These are phyloP conservation scores for Strigamia maritima DNA, from an alignment of 2,888 invertebrate species.

Conservation along the genomic window DNA sequence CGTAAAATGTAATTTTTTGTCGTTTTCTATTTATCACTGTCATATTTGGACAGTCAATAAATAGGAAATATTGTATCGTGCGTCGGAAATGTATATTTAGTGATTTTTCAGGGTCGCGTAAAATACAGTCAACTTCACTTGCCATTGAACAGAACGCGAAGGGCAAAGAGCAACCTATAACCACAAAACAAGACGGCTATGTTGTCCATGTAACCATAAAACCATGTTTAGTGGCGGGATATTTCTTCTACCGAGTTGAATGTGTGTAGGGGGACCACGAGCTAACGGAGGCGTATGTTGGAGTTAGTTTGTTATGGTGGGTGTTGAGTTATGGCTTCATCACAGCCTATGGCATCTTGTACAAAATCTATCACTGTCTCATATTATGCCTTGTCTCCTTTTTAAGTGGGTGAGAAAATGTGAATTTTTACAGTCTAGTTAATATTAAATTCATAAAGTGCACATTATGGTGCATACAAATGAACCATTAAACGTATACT, in stretches of 20 bases:
- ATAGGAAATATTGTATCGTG: not conserved
- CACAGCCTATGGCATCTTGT: slow-evolving; percentile 33
- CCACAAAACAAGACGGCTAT: slow-evolving; percentile 34
- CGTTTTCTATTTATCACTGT: not conserved
- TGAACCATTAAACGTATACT: slow-evolving; percentile 36
- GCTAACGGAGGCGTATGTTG: not conserved
- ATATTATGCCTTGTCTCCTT: slow-evolving; percentile 37
- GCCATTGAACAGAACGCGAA: slow-evolving; percentile 10
- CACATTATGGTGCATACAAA: slow-evolving; percentile 40
- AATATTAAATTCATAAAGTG: slow-evolving; percentile 40
- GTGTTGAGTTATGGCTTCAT: slow-evolving; percentile 39
- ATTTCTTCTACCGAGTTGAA: slow-evolving; percentile 25
- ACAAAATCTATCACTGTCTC: slow-evolving; percentile 39
- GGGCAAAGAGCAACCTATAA: slow-evolving; percentile 30
- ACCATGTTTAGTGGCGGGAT: slow-evolving; percentile 31
- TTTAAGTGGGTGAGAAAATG: slow-evolving; percentile 36
- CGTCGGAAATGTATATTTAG: slow-evolving; percentile 12
- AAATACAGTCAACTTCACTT: slow-evolving; percentile 28
- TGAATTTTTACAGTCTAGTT: slow-evolving; percentile 40
- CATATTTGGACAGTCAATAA: not conserved
- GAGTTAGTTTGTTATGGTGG: slow-evolving; percentile 31
- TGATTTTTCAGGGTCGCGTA: not conserved
- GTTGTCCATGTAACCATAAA: slow-evolving; percentile 32
- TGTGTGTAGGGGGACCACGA: slow-evolving; percentile 10
- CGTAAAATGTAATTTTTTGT: not conserved